Conservation (phyloP, 2,797 vertebrate species). For the Pipistrellus pygmaeus region DNA sequence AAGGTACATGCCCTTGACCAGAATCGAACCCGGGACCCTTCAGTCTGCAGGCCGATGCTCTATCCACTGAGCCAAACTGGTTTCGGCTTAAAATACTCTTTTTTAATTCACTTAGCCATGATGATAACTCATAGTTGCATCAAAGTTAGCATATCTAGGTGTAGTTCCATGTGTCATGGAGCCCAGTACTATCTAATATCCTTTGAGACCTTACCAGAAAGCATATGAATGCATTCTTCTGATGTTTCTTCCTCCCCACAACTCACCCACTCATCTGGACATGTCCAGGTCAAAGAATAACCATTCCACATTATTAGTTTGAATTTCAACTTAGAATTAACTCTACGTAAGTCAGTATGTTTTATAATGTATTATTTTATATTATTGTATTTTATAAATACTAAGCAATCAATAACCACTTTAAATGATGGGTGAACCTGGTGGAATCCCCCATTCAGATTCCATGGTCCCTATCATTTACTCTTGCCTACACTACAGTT, state of each 20-base stretch:
- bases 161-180: too few relatives aligned
- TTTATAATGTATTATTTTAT: neutral
- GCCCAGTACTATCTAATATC: neutral
- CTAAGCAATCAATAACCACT: neutral
- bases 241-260: neutral
- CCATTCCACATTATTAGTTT: neutral
- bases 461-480: neutral
- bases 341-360: neutral
- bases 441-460: neutral
- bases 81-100: neutral
- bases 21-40: too few relatives aligned
- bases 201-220: neutral
- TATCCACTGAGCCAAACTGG: too few relatives aligned
- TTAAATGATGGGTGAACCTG: neutral
- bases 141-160: neutral
- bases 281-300: neutral
- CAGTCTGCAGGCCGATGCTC: too few relatives aligned
- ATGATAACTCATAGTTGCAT: neutral
- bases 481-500: neutral
- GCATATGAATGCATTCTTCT: neutral
- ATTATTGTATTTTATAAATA: neutral
- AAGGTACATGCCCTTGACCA: too few relatives aligned
- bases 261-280: neutral
- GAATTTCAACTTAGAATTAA: constrained; percentile 10
- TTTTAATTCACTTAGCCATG: neutral